Percentiles rank a stretch among this genome's conserved stretches.
These are phyloP conservation scores for Chironomus tentans DNA, from an alignment of 2,888 invertebrate genomes.

Conservation along the genomic window DNA sequence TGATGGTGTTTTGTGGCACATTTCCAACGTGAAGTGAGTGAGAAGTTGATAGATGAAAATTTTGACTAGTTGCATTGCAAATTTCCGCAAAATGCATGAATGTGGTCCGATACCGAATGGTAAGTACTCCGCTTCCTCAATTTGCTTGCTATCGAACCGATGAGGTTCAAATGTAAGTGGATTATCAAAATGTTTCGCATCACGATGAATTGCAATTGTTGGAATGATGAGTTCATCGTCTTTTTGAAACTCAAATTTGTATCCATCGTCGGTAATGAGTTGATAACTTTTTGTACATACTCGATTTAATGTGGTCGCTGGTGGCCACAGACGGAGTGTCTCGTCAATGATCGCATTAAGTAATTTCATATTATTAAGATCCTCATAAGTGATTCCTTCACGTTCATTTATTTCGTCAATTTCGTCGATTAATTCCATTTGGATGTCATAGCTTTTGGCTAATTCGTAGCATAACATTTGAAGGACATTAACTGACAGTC, in stretches of 20 bases:
- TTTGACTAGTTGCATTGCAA: background rate
- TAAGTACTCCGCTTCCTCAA: conserved; percentile 41
- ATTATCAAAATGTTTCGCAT: conserved; percentile 46
- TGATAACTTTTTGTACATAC: conserved; percentile 45
- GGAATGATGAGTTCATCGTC: conserved; percentile 37
- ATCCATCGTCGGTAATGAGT: conserved; percentile 33
- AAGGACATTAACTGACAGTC: conserved; percentile 43
- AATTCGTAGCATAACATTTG: conserved; percentile 49
- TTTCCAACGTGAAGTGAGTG: background rate
- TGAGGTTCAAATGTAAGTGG: conserved; percentile 51
- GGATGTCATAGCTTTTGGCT: conserved; percentile 49
- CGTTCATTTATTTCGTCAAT: conserved; percentile 43
- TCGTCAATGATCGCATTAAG: conserved; percentile 54
- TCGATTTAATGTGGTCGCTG: conserved; percentile 42
- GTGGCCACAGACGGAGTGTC: conserved; percentile 44
- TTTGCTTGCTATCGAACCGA: conserved; percentile 51
- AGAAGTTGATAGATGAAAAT: background rate
- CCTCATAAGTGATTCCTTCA: conserved; percentile 44
- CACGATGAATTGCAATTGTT: conserved; percentile 43
- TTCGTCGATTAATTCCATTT: conserved; percentile 47
- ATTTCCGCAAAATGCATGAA: conserved; percentile 48
- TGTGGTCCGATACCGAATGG: conserved; percentile 53
- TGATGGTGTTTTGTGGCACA: conserved; percentile 11
- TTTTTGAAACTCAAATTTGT: background rate
- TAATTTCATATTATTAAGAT: conserved; percentile 48